Evolutionary conservation across 2,888 invertebrate genomes (phyloP), one percentile per base, ranked within the genome.

Genomic region (Volucella zonaria): DNA sequence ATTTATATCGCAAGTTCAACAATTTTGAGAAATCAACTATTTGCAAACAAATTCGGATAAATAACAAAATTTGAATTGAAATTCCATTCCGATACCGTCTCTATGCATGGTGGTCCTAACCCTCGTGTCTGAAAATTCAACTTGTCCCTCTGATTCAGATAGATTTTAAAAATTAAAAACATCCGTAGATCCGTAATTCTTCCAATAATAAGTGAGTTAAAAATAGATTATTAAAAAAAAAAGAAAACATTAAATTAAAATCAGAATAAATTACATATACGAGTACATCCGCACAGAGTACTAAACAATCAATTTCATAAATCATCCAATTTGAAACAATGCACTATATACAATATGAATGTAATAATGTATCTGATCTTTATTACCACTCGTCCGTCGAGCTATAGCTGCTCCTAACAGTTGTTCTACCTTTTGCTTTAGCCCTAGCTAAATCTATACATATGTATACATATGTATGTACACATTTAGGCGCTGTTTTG

Each of bases 311-410:
- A 67, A 86, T 73, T 82, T 86, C 74, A 86, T 87, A 87, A 87
- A 88, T 86, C 87, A 88, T 86, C 71, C 80, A 82, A 79, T 86
- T 85, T 64, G 80, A 87, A 82, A 78, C 82, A 87, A 86, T 75
- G 81, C 61, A 67, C 85, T 76, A 73, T 23, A 23, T 23, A 23
- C 2, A n/a, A 23, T 23, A 23, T 3, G 3, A 2, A 3, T 1
- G 18, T 23, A 23, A 23, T 2, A 23, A 2, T 1, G 23, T 58
- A 58, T 61, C 38, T 47, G 23, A 61, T 73, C 23, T 78, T 49
- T 23, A 56, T 47, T 52, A 71, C 54, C 67, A 67, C 61, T 61
- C 58, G 73, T 38, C 66, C 43, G 61, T 52, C n/a, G 9, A 9
- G n/a, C n/a, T 56, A 40, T 66, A 77, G 51, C 45, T 67, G 42